Conservation (phyloP, 2,888 invertebrate species). For the Netelia fuscicornis region DNA sequence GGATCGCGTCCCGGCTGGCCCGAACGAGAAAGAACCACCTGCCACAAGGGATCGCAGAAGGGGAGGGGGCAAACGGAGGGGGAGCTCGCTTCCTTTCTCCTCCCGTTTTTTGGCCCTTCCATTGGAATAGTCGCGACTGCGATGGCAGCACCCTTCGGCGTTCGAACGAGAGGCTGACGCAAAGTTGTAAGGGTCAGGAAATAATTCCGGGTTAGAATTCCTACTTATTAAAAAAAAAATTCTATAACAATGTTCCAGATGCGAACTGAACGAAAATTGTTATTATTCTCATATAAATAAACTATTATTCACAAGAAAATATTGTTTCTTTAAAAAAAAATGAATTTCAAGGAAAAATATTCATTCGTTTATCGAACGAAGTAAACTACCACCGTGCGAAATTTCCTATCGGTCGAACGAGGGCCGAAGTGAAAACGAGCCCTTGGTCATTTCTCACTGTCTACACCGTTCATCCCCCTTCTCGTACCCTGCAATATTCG, state of each 20-base stretch:
- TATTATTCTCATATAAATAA: no score
- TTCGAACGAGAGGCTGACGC: neutral
- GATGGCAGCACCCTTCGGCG: constrained; percentile 63
- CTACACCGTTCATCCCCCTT: neutral
- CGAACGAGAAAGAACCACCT: constrained; percentile 82
- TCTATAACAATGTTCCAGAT: no score
- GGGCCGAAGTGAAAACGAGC: constrained; percentile 33
- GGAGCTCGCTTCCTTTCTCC: constrained; percentile 70
- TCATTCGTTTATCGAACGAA: neutral
- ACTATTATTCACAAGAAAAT: neutral
- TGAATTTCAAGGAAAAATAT: no score
- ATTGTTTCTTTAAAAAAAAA: neutral
- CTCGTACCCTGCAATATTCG: constrained; percentile 1
- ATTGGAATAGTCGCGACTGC: constrained; percentile 20
- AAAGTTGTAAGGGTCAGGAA: neutral
- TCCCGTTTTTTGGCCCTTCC: constrained; percentile 43
- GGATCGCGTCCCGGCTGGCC: constrained; percentile 77
- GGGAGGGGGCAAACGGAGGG: constrained; percentile 68
- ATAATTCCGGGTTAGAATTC: no score
- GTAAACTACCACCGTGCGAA: neutral
- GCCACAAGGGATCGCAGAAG: constrained; percentile 76
- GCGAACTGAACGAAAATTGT: no score
- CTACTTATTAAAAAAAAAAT: no score
- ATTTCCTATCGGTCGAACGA: neutral
- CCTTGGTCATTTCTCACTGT: constrained; percentile 29